A percentile compares a stretch with the other conserved stretches of the same genome.
These are phyloP conservation scores for Petrolisthes manimaculis DNA, from an alignment of 2,888 invertebrate genomes.

Conservation along the genomic window DNA sequence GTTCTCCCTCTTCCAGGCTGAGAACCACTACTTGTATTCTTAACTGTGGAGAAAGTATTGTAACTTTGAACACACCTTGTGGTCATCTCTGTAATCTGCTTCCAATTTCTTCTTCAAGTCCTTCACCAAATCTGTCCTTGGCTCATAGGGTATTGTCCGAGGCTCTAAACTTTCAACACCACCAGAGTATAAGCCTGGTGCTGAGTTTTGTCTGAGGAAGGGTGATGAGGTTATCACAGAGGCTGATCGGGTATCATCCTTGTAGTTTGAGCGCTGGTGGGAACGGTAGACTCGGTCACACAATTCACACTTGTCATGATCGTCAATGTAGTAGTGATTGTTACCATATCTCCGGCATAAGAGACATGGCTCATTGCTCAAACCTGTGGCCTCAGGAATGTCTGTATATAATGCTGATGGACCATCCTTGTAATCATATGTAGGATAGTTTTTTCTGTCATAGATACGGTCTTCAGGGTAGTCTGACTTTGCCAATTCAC, in stretches of 20 bases:
- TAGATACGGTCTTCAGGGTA: background rate
- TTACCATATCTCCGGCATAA: conserved; percentile 5
- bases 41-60: no score
- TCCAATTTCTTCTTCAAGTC: background rate
- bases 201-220: background rate
- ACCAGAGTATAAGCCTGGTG: background rate
- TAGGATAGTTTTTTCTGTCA: background rate
- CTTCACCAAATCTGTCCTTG: background rate
- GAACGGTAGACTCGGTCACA: background rate
- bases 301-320: background rate
- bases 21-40: no score
- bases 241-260: background rate
- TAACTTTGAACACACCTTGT: background rate
- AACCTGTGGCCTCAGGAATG: background rate
- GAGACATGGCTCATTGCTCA: background rate
- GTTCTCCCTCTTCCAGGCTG: no score
- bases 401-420: background rate
- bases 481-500: background rate
- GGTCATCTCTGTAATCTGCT: background rate
- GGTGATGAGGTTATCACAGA: background rate
- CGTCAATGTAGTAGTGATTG: conserved; percentile 1
- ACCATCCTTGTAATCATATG: background rate
- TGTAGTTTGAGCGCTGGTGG: background rate
- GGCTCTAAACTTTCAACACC: background rate
- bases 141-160: background rate